These are phyloP conservation scores for Synodontis membranacea DNA, from an alignment of 2,113 vertebrate species.

Conservation along the genomic window DNA sequence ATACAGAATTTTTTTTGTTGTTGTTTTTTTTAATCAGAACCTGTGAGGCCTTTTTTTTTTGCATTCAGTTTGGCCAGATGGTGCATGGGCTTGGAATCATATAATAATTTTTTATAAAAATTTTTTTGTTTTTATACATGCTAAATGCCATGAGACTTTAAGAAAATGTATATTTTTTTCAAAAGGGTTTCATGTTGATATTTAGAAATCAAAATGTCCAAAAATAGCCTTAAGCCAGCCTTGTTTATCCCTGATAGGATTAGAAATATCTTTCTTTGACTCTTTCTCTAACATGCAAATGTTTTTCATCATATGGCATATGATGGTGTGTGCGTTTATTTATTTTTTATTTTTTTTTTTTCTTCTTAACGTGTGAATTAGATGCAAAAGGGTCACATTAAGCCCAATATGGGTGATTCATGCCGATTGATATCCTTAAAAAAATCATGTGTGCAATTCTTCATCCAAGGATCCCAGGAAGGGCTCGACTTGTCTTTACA, in stretches of 20 bases:
- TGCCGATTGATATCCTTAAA: not conserved
- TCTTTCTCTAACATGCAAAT: not conserved
- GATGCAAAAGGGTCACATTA: not conserved
- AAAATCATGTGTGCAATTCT: not conserved
- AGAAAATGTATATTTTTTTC: too few relatives aligned
- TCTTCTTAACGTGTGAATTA: not conserved
- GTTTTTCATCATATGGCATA: not conserved
- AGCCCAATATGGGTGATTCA: not conserved
- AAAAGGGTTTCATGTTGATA: too few relatives aligned
- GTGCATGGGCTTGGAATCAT: not conserved
- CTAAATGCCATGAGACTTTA: not conserved
- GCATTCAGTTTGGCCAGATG: not conserved
- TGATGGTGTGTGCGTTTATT: not conserved
- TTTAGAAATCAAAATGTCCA: not conserved
- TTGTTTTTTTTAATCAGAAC: not conserved
- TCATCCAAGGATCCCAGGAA: slow-evolving; percentile 29
- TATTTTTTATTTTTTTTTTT: too few relatives aligned
- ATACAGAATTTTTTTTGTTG: too few relatives aligned
- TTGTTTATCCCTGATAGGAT: not conserved
- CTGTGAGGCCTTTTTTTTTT: not conserved
- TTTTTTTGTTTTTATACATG: too few relatives aligned
- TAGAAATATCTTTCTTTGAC: not conserved
- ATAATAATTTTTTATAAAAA: not conserved
- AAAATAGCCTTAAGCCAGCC: not conserved
- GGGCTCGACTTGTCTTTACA: slow-evolving; percentile 47